These are phyloP conservation scores for Trichosurus vulpecula DNA, from an alignment of 2,797 vertebrate genomes.

Conservation along the genomic window DNA sequence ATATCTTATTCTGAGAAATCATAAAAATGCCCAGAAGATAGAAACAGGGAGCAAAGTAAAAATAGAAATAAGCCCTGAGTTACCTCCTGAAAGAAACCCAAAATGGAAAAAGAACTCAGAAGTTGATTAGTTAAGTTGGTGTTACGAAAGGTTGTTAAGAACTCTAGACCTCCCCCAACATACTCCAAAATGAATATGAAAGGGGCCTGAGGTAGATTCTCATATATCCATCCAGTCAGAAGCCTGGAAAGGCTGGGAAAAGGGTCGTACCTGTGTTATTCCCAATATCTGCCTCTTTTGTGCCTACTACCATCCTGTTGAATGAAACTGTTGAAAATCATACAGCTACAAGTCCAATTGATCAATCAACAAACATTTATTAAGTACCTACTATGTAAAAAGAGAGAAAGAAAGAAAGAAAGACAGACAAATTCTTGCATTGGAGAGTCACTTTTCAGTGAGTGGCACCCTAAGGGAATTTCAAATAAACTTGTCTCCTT, in stretches of 20 bases:
- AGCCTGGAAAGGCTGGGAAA: not conserved
- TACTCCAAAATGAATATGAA: no score
- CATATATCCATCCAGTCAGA: not conserved
- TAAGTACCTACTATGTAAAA: not conserved
- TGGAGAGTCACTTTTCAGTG: no score
- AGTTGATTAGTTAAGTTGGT: not conserved
- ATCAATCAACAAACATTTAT: not conserved
- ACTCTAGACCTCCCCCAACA: not conserved
- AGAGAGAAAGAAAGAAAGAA: no score
- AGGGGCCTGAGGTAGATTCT: not conserved
- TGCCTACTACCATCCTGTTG: not conserved
- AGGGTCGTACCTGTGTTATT: no score
- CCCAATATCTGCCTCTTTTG: not conserved
- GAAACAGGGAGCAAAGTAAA: not conserved
- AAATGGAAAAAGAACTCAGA: not conserved
- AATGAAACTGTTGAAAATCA: not conserved
- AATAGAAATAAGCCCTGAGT: not conserved
- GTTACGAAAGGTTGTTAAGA: not conserved
- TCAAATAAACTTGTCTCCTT: no score
- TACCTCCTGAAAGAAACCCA: not conserved
- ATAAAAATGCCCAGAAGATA: not conserved
- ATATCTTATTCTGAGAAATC: not conserved
- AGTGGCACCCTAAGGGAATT: no score
- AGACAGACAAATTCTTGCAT: no score
- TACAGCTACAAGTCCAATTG: not conserved